Evolutionary conservation across 2,113 vertebrate genomes (phyloP).

Genomic region (Clupea harengus): DNA sequence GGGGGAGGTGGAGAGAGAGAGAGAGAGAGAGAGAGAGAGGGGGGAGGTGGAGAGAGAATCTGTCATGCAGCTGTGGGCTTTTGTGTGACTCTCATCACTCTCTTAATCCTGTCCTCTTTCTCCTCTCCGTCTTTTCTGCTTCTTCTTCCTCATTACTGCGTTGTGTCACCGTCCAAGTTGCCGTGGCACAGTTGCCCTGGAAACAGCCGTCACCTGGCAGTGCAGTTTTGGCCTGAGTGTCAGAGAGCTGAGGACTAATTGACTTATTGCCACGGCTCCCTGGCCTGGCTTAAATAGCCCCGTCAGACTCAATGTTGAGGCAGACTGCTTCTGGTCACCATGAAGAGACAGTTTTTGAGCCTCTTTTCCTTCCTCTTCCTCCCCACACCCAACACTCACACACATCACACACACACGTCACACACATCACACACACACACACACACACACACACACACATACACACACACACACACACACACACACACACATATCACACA

Average conservation of each 20-base stretch:
- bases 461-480: background rate
- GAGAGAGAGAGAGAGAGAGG: background rate
- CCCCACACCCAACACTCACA: background rate
- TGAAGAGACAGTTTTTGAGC: background rate
- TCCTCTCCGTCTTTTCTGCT: background rate
- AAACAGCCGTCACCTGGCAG: constrained; percentile 12
- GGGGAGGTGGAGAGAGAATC: background rate
- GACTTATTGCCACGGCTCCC: background rate
- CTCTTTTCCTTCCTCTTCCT: background rate
- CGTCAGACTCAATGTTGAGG: background rate
- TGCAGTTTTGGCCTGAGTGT: background rate
- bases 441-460: background rate
- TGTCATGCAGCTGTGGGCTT: background rate
- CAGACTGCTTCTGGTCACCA: background rate
- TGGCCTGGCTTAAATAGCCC: background rate
- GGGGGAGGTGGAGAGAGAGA: background rate
- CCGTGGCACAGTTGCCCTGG: background rate
- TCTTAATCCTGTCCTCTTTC: background rate
- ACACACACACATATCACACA: background rate
- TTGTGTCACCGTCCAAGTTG: constrained; percentile 15
- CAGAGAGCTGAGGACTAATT: background rate
- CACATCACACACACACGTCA: background rate
- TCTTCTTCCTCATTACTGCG: background rate
- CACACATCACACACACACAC: background rate
- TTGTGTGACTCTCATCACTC: background rate